A percentile compares a stretch with the other conserved stretches of the same genome.
Conservation (phyloP, 2,888 invertebrate genomes). For the Brenthis ino region DNA sequence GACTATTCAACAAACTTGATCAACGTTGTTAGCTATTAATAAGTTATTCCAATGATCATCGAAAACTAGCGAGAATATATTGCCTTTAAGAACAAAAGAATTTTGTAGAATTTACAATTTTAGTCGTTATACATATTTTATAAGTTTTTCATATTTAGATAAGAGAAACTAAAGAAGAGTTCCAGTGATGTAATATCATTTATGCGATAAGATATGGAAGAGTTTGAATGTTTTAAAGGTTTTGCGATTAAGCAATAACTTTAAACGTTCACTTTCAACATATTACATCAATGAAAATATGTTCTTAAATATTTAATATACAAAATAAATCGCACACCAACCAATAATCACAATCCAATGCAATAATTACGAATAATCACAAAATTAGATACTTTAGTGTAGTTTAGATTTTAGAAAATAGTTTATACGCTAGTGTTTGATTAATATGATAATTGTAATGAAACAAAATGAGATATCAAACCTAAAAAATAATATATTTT, state of each 20-base stretch:
- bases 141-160: conserved; percentile 3
- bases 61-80: conserved; percentile 12
- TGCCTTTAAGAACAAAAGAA: conserved; percentile 3
- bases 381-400: conserved; percentile 2
- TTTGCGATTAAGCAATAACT: neutral
- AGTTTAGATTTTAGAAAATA: conserved; percentile 7
- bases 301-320: neutral
- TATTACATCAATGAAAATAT: conserved; percentile 1
- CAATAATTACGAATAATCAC: conserved; percentile 20
- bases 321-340: conserved; percentile 14
- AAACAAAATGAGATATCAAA: no score
- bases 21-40: conserved; percentile 2
- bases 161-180: neutral
- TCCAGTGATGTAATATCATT: neutral
- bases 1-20: neutral
- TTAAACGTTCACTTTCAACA: neutral
- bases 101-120: neutral
- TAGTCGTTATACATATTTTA: neutral
- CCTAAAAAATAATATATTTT: no score
- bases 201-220: no score
- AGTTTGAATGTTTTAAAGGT: neutral
- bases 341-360: conserved; percentile 16
- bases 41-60: conserved; percentile 12
- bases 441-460: no score
- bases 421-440: neutral